Conservation (phyloP, 2,797 vertebrate genomes). For the Pantherophis alleghaniensis region DNA sequence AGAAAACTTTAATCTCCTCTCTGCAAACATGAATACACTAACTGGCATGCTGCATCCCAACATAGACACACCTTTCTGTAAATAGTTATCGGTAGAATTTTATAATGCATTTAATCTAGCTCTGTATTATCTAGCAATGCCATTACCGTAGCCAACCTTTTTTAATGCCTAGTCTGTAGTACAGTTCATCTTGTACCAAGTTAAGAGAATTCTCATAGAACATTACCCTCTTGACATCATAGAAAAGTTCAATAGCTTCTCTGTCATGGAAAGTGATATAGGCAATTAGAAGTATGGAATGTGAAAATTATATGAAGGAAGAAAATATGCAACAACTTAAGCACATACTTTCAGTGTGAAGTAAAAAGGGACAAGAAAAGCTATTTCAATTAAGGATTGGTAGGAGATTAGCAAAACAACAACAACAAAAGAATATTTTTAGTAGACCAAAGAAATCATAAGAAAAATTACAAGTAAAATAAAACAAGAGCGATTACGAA, state of each 20-base stretch:
- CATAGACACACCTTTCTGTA: background rate
- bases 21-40: too few species aligned
- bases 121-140: background rate
- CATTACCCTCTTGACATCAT: too few species aligned
- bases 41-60: too few species aligned
- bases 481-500: background rate
- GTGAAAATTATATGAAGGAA: background rate
- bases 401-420: background rate
- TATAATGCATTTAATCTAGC: background rate
- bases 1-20: background rate
- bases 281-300: too few species aligned
- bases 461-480: background rate
- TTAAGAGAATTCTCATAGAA: too few species aligned
- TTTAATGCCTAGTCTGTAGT: background rate
- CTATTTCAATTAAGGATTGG: background rate
- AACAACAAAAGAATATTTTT: background rate
- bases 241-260: too few species aligned
- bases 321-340: background rate
- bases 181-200: background rate
- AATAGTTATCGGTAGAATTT: background rate
- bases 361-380: background rate
- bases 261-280: too few species aligned
- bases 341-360: background rate
- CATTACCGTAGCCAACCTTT: background rate
- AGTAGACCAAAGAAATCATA: background rate